phyloP scores from a whole-genome alignment of 2,888 invertebrate genomes.

The Eupeodes latifasciatus region DNA sequence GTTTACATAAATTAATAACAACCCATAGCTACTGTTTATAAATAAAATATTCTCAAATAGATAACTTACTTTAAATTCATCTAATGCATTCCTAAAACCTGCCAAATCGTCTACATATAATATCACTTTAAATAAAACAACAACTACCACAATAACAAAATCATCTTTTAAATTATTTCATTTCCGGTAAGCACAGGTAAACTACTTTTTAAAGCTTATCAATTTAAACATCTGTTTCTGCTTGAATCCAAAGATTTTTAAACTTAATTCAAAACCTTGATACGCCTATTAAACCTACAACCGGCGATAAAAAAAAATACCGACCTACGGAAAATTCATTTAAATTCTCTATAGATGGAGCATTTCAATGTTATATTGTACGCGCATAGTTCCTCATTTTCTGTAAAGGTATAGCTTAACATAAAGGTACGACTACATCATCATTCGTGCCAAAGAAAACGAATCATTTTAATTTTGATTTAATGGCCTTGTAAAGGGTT shows the following conservation, averaged over 20 bases:
- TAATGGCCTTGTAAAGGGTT: constrained; percentile 29
- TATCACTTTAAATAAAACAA: neutral
- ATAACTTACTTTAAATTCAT: neutral
- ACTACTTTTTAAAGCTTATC: neutral
- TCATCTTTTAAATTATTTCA: neutral
- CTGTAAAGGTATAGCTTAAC: neutral
- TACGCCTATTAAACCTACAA: constrained; percentile 54
- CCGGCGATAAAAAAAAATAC: neutral
- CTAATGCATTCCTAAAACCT: neutral
- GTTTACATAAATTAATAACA: neutral
- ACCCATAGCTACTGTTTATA: neutral
- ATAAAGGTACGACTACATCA: constrained; percentile 5
- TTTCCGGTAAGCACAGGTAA: constrained; percentile 22
- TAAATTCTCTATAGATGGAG: constrained; percentile 33
- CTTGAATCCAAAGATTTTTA: constrained; percentile 7
- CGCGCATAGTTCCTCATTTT: constrained; percentile 30
- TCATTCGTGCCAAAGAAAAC: constrained; percentile 18
- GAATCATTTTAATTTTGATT: constrained; percentile 5
- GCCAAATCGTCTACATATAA: neutral
- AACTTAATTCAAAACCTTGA: constrained; percentile 49
- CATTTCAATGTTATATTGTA: constrained; percentile 45
- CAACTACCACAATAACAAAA: neutral
- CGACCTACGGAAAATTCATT: constrained; percentile 59
- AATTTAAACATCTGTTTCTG: constrained; percentile 34
- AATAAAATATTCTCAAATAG: no score